phyloP scores from a whole-genome alignment of 2,888 invertebrate species.

The Apoderus coryli region DNA sequence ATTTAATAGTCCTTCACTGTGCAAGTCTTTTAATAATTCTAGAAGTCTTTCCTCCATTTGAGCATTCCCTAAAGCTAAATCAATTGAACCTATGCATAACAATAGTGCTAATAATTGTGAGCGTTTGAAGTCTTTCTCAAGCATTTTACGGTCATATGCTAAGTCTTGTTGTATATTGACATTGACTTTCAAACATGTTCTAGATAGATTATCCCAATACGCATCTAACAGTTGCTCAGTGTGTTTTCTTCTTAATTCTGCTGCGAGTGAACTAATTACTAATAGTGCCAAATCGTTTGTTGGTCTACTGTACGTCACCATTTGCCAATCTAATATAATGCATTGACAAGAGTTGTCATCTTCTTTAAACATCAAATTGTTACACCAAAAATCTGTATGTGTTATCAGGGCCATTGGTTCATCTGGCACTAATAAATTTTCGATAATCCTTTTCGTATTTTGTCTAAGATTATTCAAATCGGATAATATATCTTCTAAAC shows the following conservation, averaged over 20 bases:
- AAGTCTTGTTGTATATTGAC: constrained; percentile 45
- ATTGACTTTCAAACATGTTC: constrained; percentile 43
- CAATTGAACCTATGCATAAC: constrained; percentile 67
- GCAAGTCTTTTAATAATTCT: constrained; percentile 58
- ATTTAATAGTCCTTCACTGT: constrained; percentile 42
- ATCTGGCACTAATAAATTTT: constrained; percentile 52
- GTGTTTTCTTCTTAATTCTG: constrained; percentile 50
- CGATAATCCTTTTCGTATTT: constrained; percentile 56
- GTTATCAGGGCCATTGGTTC: constrained; percentile 63
- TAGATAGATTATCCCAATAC: constrained; percentile 51
- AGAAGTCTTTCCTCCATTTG: constrained; percentile 60
- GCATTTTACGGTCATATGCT: constrained; percentile 37
- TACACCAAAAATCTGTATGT: constrained; percentile 65
- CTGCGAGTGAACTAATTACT: constrained; percentile 56
- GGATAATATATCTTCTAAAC: constrained; percentile 45
- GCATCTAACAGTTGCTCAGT: constrained; percentile 50
- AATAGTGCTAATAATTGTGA: constrained; percentile 63
- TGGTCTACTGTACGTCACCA: constrained; percentile 63
- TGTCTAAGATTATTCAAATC: constrained; percentile 45
- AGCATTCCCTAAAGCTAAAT: constrained; percentile 63
- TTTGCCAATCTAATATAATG: constrained; percentile 69
- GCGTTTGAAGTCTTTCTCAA: constrained; percentile 41
- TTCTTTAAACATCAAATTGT: constrained; percentile 37
- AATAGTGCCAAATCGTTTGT: constrained; percentile 66
- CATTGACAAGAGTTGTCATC: constrained; percentile 39